A percentile compares a stretch with the other conserved stretches of the same genome.
Conservation (phyloP, 2,113 vertebrate genomes). For the Spermophilus dauricus region DNA sequence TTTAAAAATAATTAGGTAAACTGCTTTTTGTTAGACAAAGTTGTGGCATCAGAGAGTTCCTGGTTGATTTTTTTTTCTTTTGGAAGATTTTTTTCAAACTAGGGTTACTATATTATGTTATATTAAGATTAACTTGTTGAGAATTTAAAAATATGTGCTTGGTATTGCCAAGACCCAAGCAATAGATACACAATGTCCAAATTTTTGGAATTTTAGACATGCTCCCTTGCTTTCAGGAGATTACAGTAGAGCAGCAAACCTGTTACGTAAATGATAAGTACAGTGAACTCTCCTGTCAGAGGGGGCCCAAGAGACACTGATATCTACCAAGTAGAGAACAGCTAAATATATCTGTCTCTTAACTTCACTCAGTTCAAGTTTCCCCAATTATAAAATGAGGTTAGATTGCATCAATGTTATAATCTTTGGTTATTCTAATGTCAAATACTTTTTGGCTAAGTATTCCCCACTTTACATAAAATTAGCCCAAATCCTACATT, state of each 20-base stretch:
- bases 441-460: background rate
- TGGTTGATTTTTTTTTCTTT: background rate
- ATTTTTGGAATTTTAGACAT: background rate
- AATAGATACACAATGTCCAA: background rate
- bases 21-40: conserved; percentile 2
- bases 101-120: background rate
- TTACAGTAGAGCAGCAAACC: background rate
- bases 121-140: background rate
- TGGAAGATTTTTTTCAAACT: background rate
- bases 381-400: background rate
- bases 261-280: background rate
- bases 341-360: background rate
- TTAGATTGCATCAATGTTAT: background rate
- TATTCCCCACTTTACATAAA: conserved; percentile 8
- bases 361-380: background rate
- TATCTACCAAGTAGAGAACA: background rate
- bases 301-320: background rate
- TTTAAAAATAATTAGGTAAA: background rate
- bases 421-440: background rate
- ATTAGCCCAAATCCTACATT: background rate
- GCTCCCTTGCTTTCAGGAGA: background rate
- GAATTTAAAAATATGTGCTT: background rate
- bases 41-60: background rate
- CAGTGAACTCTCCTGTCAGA: background rate
- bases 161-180: background rate